phyloP scores from a whole-genome alignment of 2,797 vertebrate species.

The Lutjanus argentimaculatus region DNA sequence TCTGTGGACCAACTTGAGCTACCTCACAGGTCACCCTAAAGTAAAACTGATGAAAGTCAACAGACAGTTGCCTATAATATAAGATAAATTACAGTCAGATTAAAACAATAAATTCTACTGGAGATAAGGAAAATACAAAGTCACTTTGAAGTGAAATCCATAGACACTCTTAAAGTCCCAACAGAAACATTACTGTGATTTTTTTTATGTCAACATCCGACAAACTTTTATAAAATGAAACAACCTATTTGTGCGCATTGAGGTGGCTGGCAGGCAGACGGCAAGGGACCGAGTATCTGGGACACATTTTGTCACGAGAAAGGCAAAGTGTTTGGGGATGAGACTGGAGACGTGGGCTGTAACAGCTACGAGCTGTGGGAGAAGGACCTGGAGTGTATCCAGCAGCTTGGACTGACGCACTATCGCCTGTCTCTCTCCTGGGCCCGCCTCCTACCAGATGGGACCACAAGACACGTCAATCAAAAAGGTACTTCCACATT shows the following conservation, averaged over 20 bases:
- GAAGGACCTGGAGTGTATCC: conserved; percentile 95
- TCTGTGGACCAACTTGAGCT: not conserved
- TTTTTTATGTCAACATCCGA: conserved; percentile 26
- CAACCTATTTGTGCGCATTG: conserved; percentile 67
- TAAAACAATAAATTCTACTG: not conserved
- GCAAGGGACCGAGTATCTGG: conserved; percentile 92
- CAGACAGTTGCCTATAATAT: not conserved
- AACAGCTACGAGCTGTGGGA: conserved; percentile 96
- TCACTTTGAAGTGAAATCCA: not conserved
- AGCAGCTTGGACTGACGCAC: conserved; percentile 95
- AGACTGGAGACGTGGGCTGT: conserved; percentile 93
- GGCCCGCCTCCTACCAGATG: conserved; percentile 96
- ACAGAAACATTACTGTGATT: conserved; percentile 26
- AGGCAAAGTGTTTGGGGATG: conserved; percentile 91
- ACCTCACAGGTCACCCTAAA: not conserved
- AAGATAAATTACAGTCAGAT: not conserved
- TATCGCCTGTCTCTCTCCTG: conserved; percentile 97
- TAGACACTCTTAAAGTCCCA: conserved; percentile 14
- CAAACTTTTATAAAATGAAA: conserved; percentile 25
- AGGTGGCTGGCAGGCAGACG: conserved; percentile 94
- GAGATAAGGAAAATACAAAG: not conserved
- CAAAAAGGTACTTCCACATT: conserved; percentile 88
- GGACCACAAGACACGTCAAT: conserved; percentile 92
- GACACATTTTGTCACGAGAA: conserved; percentile 93
- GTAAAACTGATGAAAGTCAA: not conserved